Evolutionary conservation across 2,888 invertebrate genomes (phyloP).

Genomic region (Trichogramma dendrolimi): DNA sequence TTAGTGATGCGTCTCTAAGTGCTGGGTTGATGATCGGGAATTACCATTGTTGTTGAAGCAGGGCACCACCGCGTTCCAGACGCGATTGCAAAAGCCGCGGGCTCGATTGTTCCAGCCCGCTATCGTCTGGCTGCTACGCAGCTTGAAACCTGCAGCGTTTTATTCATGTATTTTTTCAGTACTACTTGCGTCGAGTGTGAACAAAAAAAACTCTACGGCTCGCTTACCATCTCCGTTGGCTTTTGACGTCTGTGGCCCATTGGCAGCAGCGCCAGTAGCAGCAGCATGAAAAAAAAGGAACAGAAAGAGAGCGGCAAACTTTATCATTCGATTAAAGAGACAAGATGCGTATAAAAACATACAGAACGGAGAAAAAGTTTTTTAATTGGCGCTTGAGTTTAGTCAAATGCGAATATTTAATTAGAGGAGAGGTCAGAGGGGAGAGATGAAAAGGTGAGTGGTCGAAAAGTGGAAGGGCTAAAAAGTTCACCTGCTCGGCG

Average conservation of each 20-base stretch:
- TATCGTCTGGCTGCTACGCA: conserved; percentile 44
- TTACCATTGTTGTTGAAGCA: conserved; percentile 52
- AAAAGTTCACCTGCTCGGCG: conserved; percentile 39
- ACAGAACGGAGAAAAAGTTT: no score
- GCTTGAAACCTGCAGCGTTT: conserved; percentile 45
- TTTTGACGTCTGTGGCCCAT: conserved; percentile 16
- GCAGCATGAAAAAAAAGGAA: no score
- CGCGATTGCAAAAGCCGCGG: conserved; percentile 51
- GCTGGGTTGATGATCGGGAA: conserved; percentile 36
- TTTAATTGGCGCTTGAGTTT: no score
- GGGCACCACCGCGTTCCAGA: conserved; percentile 49
- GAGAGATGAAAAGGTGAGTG: neutral
- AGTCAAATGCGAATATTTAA: no score
- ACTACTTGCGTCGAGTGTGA: conserved; percentile 1
- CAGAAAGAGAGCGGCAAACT: no score
- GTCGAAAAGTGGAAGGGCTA: neutral
- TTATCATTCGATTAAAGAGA: neutral
- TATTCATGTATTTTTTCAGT: conserved; percentile 7
- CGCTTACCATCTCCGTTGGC: conserved; percentile 22
- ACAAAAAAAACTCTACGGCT: neutral
- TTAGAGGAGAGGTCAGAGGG: neutral
- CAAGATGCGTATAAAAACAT: neutral
- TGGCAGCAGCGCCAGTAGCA: no score
- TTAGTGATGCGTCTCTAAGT: no score
- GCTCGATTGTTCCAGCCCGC: conserved; percentile 51